phyloP scores from a whole-genome alignment of 2,888 invertebrate genomes.

The Hanleya hanleyi region DNA sequence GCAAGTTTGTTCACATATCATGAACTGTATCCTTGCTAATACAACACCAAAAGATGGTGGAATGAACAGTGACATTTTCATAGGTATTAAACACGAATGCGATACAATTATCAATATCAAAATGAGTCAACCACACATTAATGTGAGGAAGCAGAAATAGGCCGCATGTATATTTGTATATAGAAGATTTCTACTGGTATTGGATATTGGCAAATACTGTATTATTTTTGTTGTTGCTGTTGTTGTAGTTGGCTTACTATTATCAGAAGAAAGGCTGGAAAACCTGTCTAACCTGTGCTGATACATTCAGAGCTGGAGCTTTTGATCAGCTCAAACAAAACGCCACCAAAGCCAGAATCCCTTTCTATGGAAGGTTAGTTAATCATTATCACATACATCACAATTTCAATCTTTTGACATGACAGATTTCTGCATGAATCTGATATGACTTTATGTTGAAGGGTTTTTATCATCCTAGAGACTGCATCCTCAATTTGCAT shows the following conservation, averaged over 20 bases:
- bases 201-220: not conserved
- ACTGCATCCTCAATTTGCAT: too few species aligned
- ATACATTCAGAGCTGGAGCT: conserved; percentile 99
- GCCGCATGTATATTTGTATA: not conserved
- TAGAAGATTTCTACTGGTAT: not conserved
- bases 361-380: conserved; percentile 95
- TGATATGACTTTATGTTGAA: not conserved
- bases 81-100: too few species aligned
- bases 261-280: conserved; percentile 99
- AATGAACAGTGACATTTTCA: too few species aligned
- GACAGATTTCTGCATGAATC: too few species aligned
- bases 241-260: conserved; percentile 88
- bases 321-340: conserved; percentile 99
- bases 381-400: not conserved
- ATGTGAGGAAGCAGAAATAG: not conserved
- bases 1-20: too few species aligned
- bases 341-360: conserved; percentile 98
- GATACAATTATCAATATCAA: too few species aligned
- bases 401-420: too few species aligned
- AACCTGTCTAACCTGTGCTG: conserved; percentile 98
- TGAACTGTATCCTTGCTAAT: too few species aligned
- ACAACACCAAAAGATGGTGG: too few species aligned
- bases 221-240: not conserved
- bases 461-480: not conserved
- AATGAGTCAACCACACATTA: too few species aligned